Percentiles rank a stretch among this genome's conserved stretches.
Conservation (phyloP, 2,113 vertebrate species). For the Brachionichthys hirsutus region DNA sequence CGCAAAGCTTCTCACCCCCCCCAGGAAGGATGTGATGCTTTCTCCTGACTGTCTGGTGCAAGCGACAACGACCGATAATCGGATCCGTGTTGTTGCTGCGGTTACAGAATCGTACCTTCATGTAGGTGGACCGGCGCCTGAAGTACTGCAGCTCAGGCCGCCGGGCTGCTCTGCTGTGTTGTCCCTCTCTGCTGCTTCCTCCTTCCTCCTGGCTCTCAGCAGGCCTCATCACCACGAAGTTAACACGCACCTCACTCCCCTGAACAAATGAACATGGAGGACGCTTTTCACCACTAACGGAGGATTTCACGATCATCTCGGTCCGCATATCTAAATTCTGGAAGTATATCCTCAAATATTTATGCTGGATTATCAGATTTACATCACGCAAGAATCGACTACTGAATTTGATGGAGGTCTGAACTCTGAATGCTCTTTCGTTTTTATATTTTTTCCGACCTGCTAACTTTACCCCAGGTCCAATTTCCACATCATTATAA, state of each 20-base stretch:
- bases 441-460: no score
- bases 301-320: neutral
- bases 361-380: no score
- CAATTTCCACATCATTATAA: no score
- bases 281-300: neutral
- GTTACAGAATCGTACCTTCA: slow-evolving; percentile 76
- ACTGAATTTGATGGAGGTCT: no score
- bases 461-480: no score
- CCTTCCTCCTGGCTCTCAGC: slow-evolving; percentile 78
- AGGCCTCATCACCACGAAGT: slow-evolving; percentile 87
- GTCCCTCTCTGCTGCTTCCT: slow-evolving; percentile 73
- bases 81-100: no score
- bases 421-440: no score
- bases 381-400: no score
- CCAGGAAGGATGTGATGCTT: slow-evolving; percentile 33
- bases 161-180: slow-evolving; percentile 71
- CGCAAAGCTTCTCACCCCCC: slow-evolving; percentile 66
- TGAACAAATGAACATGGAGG: slow-evolving; percentile 36
- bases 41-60: slow-evolving; percentile 37
- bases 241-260: slow-evolving; percentile 87
- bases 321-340: no score
- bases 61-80: no score
- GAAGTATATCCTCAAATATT: no score
- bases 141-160: slow-evolving; percentile 80
- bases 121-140: slow-evolving; percentile 78